These are phyloP conservation scores for Acrobasis repandana DNA, from an alignment of 2,888 invertebrate genomes.

Conservation along the genomic window DNA sequence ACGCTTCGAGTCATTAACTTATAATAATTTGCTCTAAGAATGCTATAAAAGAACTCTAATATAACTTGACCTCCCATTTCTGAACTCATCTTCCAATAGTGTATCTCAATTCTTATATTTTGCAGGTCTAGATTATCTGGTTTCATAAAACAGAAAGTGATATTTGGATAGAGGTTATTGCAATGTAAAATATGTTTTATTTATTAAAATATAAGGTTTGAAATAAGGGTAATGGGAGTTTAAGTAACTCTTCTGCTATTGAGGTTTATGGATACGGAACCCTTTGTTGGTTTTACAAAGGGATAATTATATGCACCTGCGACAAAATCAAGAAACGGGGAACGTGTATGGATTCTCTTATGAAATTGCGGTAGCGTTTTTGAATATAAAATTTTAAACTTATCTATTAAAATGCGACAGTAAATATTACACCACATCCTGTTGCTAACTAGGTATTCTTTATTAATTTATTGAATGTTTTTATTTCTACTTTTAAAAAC, in stretches of 20 bases:
- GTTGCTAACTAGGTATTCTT: no score
- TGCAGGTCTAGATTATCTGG: constrained; percentile 11
- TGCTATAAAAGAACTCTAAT: constrained; percentile 37
- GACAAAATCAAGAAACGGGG: constrained; percentile 28
- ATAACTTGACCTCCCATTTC: constrained; percentile 27
- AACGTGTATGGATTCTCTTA: constrained; percentile 17
- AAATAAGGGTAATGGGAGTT: constrained; percentile 27
- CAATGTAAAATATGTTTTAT: constrained; percentile 1
- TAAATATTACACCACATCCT: no score
- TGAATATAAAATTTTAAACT: not conserved
- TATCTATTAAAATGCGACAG: not conserved
- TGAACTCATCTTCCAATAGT: not conserved
- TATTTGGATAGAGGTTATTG: not conserved
- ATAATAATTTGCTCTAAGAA: constrained; percentile 47
- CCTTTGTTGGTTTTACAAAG: constrained; percentile 36
- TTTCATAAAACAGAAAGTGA: constrained; percentile 1
- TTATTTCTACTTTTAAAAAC: no score
- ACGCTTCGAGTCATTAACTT: constrained; percentile 56
- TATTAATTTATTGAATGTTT: no score
- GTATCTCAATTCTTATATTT: not conserved
- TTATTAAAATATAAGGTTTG: not conserved
- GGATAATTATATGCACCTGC: constrained; percentile 43
- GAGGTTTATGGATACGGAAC: constrained; percentile 30
- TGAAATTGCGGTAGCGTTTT: not conserved
- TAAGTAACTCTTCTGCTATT: constrained; percentile 25